Base-by-base conservation (phyloP, 2,888 invertebrate species). In the Amphipyra berbera region DNA sequence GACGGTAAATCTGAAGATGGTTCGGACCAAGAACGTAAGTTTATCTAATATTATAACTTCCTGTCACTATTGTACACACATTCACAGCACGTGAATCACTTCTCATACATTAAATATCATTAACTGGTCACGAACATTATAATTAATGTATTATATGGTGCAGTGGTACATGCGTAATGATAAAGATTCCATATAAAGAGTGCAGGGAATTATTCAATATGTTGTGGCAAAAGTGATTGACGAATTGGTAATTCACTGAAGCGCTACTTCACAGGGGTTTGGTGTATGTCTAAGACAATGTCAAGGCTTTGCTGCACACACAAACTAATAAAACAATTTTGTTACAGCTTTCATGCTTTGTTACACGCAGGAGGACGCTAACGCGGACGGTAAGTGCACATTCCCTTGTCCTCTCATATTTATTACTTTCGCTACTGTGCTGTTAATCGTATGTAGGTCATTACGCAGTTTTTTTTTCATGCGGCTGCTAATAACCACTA, bases 21-120 rank as follows among this genome's bases (percentile, higher is more conserved):
- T 89, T 99, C 98, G 81, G 98, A 98, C 89, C 98, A 98, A 96
- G 99, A 99, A 97, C 98, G 99, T 99, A 96, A 98, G 99, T 97
- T 86, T 55, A 64, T 57, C 60, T 65, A 13, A 47, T 42, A 10
- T 10, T 1, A 12, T n/a, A n/a, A 56, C 53, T 50, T 35, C 47
- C 52, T 27, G 47, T 13, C 76, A 50, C 54, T 55, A 63, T 37
- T 55, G 33, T 59, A 57, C 40, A 63, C 58, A 57, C 53, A 59
- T 48, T 66, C 70, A 66, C 53, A 53, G 71, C 80, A 69, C 78
- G 61, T 49, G 50, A 49, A 56, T 53, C 60, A 72, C 68, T 61
- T 15, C 40, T 53, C 60, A 67, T 67, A 48, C 48, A 75, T 78
- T 62, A 61, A 67, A 68, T 73, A 63, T 59, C 61, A 70, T 77